phyloP scores from a whole-genome alignment of 2,888 invertebrate species.

The Acronicta leporina region DNA sequence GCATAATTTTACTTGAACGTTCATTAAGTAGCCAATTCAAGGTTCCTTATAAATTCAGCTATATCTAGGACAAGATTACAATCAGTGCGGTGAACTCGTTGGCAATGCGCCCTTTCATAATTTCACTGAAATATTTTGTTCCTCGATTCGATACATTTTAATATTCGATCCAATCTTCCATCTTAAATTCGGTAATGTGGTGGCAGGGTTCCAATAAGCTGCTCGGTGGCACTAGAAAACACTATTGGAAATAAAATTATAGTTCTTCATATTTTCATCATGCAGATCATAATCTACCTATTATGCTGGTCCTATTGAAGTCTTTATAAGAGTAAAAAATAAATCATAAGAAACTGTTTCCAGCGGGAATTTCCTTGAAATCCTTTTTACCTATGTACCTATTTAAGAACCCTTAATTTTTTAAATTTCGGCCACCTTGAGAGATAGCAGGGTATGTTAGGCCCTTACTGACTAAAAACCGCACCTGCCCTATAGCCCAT shows the following conservation, averaged over 20 bases:
- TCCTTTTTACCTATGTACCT: too few relatives aligned
- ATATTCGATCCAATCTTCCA: constrained; percentile 17
- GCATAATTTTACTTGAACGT: constrained; percentile 15
- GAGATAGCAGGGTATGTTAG: too few relatives aligned
- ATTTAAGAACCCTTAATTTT: too few relatives aligned
- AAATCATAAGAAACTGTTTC: too few relatives aligned
- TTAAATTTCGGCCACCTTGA: too few relatives aligned
- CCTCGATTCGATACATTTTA: constrained; percentile 51
- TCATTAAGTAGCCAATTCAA: constrained; percentile 21
- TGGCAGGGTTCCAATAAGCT: constrained; percentile 27
- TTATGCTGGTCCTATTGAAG: too few relatives aligned
- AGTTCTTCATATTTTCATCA: constrained; percentile 1
- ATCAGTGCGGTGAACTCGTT: constrained; percentile 39
- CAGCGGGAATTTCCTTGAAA: too few relatives aligned
- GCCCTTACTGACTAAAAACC: too few relatives aligned
- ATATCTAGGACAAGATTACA: constrained; percentile 34
- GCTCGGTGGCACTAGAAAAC: neutral
- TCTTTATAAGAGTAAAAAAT: too few relatives aligned
- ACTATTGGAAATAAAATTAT: neutral
- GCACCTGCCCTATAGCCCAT: too few relatives aligned
- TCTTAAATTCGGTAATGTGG: constrained; percentile 8
- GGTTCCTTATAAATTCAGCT: constrained; percentile 15
- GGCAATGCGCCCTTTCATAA: constrained; percentile 33
- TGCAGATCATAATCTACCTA: neutral
- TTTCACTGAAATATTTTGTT: constrained; percentile 42